Evolutionary conservation across 2,797 vertebrate genomes (phyloP), one percentile per base, ranked within the genome.

Genomic region (Lepilemur ruficaudatus): DNA sequence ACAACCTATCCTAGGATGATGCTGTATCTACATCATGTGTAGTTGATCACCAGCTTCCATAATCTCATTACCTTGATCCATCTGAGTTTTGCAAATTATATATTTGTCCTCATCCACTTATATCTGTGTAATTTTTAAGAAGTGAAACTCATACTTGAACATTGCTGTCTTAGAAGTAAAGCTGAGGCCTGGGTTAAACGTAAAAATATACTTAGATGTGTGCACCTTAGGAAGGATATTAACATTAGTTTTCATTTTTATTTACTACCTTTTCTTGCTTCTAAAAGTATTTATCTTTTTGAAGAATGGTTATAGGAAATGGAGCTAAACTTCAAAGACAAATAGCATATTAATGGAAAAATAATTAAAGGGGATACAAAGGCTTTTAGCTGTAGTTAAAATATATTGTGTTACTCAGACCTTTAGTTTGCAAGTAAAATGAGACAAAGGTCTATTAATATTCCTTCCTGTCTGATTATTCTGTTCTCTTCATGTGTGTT

Each of bases 301-400:
- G 59, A 92, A 90, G 88, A 92, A 70, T 70, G 25, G 83, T 28
- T 52, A 22, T 67, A 63, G 52, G 70, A 61, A 82, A 43, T 83
- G 85, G 38, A 88, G 20, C n/a, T 88, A 79, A 67, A 84, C 28
- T 85, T 96, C 32, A 96, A 97, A 96, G 73, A 90, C 63, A 67
- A 76, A 72, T 28, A 72, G 50, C 57, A 85, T 85, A 46, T 76
- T 57, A 78, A 35, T 93, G 38, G 59, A 32, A 96, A 88, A 88
- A 55, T 86, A 90, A 89, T 85, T 75, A 70, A 89, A 83, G 61
- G 50, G 59, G 41, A 63, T 82, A 78, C 88, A 87, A 79, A 76
- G 72, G 20, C 46, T 73, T 93, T 83, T 75, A 22, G 52, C 75
- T 78, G 80, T 69, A 55, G 85, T 88, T 90, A 86, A 96, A 80